A percentile compares a stretch with the other conserved stretches of the same genome.
Conservation (phyloP, 64 coral and sea anemone species). For the Montipora efflorescens region DNA sequence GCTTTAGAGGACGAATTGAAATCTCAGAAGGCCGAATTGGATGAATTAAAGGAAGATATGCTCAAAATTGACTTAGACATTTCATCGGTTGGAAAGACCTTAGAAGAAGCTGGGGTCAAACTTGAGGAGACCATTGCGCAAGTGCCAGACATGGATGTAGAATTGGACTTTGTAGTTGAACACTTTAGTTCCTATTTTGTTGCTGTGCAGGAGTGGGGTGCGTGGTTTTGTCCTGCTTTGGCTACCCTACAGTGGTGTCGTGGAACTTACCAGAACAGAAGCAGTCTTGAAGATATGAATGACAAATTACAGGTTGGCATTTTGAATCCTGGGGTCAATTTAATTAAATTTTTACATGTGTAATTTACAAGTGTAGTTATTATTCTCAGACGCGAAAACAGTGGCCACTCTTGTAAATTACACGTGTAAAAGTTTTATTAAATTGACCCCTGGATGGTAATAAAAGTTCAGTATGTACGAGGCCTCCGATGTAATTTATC, state of each 20-base stretch:
- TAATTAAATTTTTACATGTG: no score
- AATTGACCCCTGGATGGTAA: no score
- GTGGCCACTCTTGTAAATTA: no score
- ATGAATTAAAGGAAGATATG: constrained; percentile 84
- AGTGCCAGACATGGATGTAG: constrained; percentile 51
- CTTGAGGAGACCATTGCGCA: constrained; percentile 55
- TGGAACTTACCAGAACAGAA: constrained; percentile 61
- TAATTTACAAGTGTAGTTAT: no score
- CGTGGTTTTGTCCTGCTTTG: constrained; percentile 87
- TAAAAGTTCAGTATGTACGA: not conserved
- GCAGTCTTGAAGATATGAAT: constrained; percentile 77
- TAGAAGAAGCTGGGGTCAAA: constrained; percentile 60
- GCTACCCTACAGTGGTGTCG: constrained; percentile 84
- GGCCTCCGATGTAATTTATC: no score
- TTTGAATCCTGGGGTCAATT: not conserved
- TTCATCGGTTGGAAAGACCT: constrained; percentile 29
- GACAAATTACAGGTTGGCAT: constrained; percentile 81
- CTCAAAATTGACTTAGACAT: constrained; percentile 36
- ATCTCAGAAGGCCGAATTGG: constrained; percentile 66
- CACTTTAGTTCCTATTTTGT: constrained; percentile 82
- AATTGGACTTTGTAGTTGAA: constrained; percentile 86
- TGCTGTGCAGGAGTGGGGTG: constrained; percentile 88
- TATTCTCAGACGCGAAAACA: no score
- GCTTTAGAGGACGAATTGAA: constrained; percentile 66
- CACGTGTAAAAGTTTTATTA: no score